These are phyloP conservation scores for Solenopsis invicta DNA, from an alignment of 1,140 invertebrate species.

Conservation along the genomic window DNA sequence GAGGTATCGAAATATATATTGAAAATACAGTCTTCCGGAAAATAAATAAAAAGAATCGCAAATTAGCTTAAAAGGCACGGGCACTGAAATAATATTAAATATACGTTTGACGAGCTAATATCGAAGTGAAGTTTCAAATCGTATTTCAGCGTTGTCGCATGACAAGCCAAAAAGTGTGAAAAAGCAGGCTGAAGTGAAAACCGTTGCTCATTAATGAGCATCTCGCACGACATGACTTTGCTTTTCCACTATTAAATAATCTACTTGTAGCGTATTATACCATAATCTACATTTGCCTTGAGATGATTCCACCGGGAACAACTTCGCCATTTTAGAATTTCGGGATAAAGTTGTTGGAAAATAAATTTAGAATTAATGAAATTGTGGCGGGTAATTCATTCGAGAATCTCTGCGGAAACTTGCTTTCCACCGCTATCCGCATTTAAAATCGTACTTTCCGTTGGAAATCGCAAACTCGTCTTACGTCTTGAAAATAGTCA, in stretches of 20 bases:
- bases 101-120: background rate
- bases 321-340: constrained; percentile 31
- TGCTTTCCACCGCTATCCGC: background rate
- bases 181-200: constrained; percentile 30
- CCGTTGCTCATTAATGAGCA: constrained; percentile 52
- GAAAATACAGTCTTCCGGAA: background rate
- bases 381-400: background rate
- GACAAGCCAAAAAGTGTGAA: constrained; percentile 30
- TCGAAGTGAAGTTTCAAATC: background rate
- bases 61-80: background rate
- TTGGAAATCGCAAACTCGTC: constrained; percentile 1
- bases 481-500: background rate
- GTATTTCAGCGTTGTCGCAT: background rate
- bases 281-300: constrained; percentile 35
- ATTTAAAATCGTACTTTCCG: no score
- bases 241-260: constrained; percentile 49
- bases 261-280: constrained; percentile 38
- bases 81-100: constrained; percentile 19
- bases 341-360: background rate
- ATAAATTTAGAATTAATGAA: constrained; percentile 22
- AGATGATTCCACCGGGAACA: background rate
- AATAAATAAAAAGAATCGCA: background rate
- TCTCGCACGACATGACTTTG: constrained; percentile 54
- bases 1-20: background rate
- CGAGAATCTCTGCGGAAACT: background rate